phyloP scores from a whole-genome alignment of 2,888 invertebrate genomes.

The Leptinotarsa juncta region DNA sequence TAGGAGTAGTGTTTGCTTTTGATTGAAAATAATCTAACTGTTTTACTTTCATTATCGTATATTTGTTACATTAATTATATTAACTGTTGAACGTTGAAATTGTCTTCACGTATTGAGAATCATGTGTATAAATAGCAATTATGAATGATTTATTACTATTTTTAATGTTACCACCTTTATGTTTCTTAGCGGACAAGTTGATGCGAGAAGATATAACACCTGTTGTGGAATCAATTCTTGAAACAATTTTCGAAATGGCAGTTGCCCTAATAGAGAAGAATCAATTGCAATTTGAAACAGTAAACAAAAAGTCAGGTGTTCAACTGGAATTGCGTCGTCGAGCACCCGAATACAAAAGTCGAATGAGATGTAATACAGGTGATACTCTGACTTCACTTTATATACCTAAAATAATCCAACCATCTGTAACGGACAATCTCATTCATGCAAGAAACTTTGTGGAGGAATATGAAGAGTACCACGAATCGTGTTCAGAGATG shows the following conservation, averaged over 20 bases:
- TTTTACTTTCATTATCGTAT: too few species aligned
- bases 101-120: too few species aligned
- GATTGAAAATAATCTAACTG: too few species aligned
- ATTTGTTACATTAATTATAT: too few species aligned
- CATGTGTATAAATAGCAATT: too few species aligned
- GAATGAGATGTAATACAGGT: conserved; percentile 57
- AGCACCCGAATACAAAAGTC: conserved; percentile 46
- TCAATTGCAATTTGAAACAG: conserved; percentile 49
- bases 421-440: conserved; percentile 57
- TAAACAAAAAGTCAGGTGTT: conserved; percentile 37
- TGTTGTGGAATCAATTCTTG: conserved; percentile 55
- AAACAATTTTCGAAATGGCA: conserved; percentile 59
- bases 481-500: conserved; percentile 63
- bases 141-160: too few species aligned
- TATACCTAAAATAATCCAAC: conserved; percentile 57
- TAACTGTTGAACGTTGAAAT: too few species aligned
- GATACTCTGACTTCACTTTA: conserved; percentile 56
- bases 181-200: conserved; percentile 36
- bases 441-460: conserved; percentile 63
- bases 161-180: too few species aligned
- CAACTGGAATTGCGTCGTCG: conserved; percentile 35
- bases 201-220: conserved; percentile 50
- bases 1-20: too few species aligned
- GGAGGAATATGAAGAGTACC: conserved; percentile 65
- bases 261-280: conserved; percentile 57